phyloP scores from a whole-genome alignment of 2,113 vertebrate genomes.

The Peromyscus californicus region DNA sequence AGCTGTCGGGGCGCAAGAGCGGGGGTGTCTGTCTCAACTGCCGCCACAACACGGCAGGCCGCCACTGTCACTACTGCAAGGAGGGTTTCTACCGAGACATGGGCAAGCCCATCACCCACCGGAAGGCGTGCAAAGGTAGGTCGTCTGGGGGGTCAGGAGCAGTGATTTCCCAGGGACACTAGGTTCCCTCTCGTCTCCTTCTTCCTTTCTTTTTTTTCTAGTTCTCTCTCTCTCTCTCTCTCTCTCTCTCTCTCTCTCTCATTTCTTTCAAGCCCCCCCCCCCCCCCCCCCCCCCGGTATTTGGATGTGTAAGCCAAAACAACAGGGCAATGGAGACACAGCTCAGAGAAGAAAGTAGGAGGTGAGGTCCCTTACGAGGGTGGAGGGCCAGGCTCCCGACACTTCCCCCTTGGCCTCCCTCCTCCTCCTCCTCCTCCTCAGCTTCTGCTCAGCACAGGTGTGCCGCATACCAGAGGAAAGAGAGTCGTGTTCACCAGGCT shows the following conservation, averaged over 20 bases:
- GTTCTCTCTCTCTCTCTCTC: no score
- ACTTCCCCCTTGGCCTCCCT: constrained; percentile 3
- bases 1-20: constrained; percentile 96
- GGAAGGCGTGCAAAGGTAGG: constrained; percentile 98
- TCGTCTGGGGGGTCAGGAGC: accelerated
- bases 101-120: constrained; percentile 96
- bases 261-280: background rate
- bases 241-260: no score
- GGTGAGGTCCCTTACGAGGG: constrained; percentile 27
- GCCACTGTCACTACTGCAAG: constrained; percentile 99
- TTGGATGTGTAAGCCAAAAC: constrained; percentile 88
- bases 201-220: background rate
- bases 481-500: constrained; percentile 79
- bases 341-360: constrained; percentile 84
- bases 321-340: constrained; percentile 78
- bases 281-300: constrained; percentile 32
- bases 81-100: constrained; percentile 98
- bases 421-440: background rate
- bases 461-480: constrained; percentile 84
- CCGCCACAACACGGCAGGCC: constrained; percentile 96
- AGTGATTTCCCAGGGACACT: background rate
- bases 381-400: background rate
- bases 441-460: constrained; percentile 83
- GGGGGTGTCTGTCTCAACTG: constrained; percentile 98
- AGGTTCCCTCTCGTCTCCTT: background rate